Evolutionary conservation across 2,113 vertebrate genomes (phyloP), one percentile per base, ranked within the genome.

Genomic region (Gnathonemus longibarbis): DNA sequence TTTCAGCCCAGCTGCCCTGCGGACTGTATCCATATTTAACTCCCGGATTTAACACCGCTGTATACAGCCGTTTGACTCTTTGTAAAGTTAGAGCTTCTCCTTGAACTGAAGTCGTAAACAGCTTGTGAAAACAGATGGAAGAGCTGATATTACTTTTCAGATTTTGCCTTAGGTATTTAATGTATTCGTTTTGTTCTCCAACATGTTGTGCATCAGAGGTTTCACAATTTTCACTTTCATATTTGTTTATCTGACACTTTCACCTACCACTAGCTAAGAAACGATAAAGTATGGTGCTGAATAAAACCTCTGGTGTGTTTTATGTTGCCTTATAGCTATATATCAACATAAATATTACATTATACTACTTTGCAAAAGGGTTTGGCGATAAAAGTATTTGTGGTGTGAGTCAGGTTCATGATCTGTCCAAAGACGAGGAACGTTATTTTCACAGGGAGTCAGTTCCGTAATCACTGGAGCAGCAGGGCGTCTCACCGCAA

Each of bases 171-270:
- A n/a, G n/a, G 70, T 92, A 62, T 80, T 80, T 80, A 80, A 80
- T 89, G 13, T 88, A 88, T 90, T 88, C 70, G 70, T 86, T 88
- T 58, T 35, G 50, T 42, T 66, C 85, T 85, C 89, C 83, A 83
- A 89, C 66, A 91, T 50, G 89, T 89, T 90, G 91, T 89, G 88
- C 19, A 21, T 86, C 58, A 88, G 92, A 92, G 92, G 90, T 93
- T 90, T 91, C 83, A 86, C 83, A 90, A 88, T 84, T 91, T 91
- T 74, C 62, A 45, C 48, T 17, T 70, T 21, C 35, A 3, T 74
- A 45, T 88, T 39, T 70, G 27, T 48, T 31, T 87, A 58, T 70
- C 74, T 49, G 45, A 77, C 8, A 17, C 17, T 88, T 42, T 19
- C 19, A 31, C 85, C 85, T 84, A 27, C 31, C 62, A 91, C 53